Evolutionary conservation across 2,113 vertebrate genomes (phyloP).

Genomic region (Xenus cinereus): DNA sequence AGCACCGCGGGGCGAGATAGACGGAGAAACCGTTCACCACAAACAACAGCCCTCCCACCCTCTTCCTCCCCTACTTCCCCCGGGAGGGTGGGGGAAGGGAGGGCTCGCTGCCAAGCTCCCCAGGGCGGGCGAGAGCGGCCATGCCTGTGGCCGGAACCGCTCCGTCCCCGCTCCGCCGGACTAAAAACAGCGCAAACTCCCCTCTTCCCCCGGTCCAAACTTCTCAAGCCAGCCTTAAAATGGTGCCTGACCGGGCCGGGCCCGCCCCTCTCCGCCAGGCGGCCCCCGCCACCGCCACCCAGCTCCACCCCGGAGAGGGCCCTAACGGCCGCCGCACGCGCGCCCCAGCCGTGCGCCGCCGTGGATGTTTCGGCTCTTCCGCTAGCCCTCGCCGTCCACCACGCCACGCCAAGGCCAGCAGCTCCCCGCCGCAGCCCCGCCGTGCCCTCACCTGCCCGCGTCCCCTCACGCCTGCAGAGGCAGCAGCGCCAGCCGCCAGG

Average conservation of each 20-base stretch:
- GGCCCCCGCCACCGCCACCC: not conserved
- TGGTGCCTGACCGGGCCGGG: not conserved
- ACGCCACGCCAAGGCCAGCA: not conserved
- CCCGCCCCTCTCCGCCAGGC: not conserved
- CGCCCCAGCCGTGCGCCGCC: not conserved
- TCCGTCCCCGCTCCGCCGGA: not conserved
- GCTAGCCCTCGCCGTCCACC: not conserved
- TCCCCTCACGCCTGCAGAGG: slow-evolving; percentile 51
- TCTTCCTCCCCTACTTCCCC: not conserved
- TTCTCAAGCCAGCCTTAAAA: not conserved
- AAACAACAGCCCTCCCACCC: not conserved
- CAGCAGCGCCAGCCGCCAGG: not conserved
- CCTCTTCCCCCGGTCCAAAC: not conserved
- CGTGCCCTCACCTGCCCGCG: not conserved
- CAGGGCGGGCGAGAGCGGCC: not conserved
- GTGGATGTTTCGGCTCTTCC: not conserved
- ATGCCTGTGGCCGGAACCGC: not conserved
- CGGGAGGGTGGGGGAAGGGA: not conserved
- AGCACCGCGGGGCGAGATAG: not conserved
- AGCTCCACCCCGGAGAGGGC: not conserved
- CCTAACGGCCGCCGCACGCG: not conserved
- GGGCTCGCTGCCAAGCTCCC: not conserved
- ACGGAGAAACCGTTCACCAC: not conserved
- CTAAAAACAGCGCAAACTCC: accelerated
- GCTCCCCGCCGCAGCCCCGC: not conserved